These are phyloP conservation scores for Dioctria rufipes DNA, from an alignment of 2,888 invertebrate species.

Conservation along the genomic window DNA sequence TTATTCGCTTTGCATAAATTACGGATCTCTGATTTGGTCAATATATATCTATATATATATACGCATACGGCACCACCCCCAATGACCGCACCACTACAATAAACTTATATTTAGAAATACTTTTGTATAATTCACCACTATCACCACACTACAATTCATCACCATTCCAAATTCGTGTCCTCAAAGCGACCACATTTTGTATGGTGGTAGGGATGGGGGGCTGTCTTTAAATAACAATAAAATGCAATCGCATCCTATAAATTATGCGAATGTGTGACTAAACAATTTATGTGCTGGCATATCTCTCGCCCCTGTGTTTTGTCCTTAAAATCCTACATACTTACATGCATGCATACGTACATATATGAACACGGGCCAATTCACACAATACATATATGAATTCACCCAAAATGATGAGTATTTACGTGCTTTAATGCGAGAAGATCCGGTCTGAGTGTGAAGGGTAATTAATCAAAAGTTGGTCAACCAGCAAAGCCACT, in stretches of 20 bases:
- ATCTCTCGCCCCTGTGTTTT: constrained; percentile 61
- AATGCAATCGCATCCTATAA: constrained; percentile 56
- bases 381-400: too few relatives aligned
- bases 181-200: too few relatives aligned
- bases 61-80: not conserved
- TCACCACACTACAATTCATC: too few relatives aligned
- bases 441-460: constrained; percentile 47
- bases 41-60: not conserved
- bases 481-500: constrained; percentile 58
- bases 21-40: not conserved
- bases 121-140: too few relatives aligned
- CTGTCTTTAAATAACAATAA: constrained; percentile 53
- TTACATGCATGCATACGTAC: not conserved
- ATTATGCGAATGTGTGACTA: constrained; percentile 54
- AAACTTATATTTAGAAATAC: too few relatives aligned
- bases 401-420: not conserved
- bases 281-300: constrained; percentile 51
- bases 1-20: constrained; percentile 48
- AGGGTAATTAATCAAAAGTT: constrained; percentile 59
- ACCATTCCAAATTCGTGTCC: too few relatives aligned
- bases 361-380: not conserved
- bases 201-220: not conserved
- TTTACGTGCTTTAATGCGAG: constrained; percentile 40
- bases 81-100: not conserved
- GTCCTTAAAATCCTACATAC: constrained; percentile 60